Evolutionary conservation across 2,888 invertebrate species (phyloP), one percentile per base, ranked within the genome.

Genomic region (Caenorhabditis sp.): DNA sequence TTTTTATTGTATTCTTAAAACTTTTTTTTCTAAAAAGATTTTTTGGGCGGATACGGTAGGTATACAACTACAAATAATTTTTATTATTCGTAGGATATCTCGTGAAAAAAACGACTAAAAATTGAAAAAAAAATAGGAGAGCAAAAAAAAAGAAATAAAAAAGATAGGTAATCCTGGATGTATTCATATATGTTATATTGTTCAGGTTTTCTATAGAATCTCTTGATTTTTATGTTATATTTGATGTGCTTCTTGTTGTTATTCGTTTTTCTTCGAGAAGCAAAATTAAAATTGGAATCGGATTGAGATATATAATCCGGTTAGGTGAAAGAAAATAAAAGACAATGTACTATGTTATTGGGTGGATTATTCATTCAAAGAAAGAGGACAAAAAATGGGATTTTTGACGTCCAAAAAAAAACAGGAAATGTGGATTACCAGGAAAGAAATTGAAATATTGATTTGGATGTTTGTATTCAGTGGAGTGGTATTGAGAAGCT

Each of bases 161-260:
- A 25, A 27, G 49, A 65, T 62, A 62, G 70, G 70, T 70, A 70
- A 70, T 66, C 66, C 70, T 62, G 25, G 50, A 52, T 23, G 52
- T 20, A 52, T 52, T 36, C 50, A 60, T 43, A 3, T 43, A 5
- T 43, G 17, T 43, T 43, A 43, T 43, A 31, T 31, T 31, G 43
- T 43, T 10, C 43, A 17, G 17, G 17, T 43, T 43, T 43, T 43
- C 43, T 43, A 43, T 43, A 43, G 43, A 43, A 43, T 43, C 43
- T 43, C 43, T 43, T 43, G 43, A 43, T 43, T 43, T 43, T 43
- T 14, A 43, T 43, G 43, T 43, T 43, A 43, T 43, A 43, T 43
- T 43, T 43, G 5, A 43, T 43, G 12, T 17, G 43, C 17, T 43
- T 43, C 43, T 43, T 43, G 17, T 43, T 43, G 43, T 43, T 43